These are phyloP conservation scores for Gadus macrocephalus DNA, from an alignment of 2,113 vertebrate genomes.

Conservation along the genomic window DNA sequence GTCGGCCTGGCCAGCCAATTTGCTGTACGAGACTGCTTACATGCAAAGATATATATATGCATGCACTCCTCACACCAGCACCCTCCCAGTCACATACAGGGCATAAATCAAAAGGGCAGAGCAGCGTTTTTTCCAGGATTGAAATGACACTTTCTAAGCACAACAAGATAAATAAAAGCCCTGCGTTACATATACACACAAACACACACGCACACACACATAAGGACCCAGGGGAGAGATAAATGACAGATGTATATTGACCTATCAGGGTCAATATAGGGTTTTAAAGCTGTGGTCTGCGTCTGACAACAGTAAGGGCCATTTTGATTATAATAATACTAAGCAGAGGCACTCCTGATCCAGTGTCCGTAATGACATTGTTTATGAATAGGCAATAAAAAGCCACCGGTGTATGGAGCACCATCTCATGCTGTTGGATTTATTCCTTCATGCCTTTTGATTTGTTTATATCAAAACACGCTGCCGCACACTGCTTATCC, in stretches of 20 bases:
- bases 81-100: conserved; percentile 35
- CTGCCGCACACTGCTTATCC: conserved; percentile 26
- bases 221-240: neutral
- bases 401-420: neutral
- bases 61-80: conserved; percentile 45
- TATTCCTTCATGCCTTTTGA: conserved; percentile 21
- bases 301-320: conserved; percentile 29
- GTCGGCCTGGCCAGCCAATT: conserved; percentile 45
- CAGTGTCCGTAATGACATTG: conserved; percentile 36
- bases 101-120: conserved; percentile 52
- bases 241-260: conserved; percentile 15
- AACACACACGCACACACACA: neutral
- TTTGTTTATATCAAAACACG: conserved; percentile 42
- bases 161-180: conserved; percentile 24
- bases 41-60: conserved; percentile 50
- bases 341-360: conserved; percentile 32
- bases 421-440: no score
- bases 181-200: neutral
- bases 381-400: conserved; percentile 12
- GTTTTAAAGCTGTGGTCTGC: conserved; percentile 30
- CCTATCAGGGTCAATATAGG: conserved; percentile 15
- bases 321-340: conserved; percentile 41
- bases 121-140: conserved; percentile 20
- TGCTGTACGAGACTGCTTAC: conserved; percentile 46
- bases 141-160: conserved; percentile 23